Conservation (phyloP, 2,113 vertebrate species). For the Rhombomys opimus region DNA sequence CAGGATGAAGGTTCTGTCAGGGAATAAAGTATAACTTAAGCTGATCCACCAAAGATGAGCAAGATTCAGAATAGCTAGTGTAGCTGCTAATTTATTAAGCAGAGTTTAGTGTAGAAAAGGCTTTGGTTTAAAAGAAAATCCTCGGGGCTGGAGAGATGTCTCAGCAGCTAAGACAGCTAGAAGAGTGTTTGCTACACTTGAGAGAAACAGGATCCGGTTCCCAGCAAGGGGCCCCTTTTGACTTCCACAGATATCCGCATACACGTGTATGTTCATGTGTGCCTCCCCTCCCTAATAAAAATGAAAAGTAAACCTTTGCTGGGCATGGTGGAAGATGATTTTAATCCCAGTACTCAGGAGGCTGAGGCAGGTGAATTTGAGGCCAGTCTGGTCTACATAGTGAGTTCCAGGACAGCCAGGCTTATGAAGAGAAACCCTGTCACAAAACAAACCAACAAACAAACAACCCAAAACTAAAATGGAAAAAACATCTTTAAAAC, state of each 20-base stretch:
- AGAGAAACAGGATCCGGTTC: too few species aligned
- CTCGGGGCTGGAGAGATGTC: background rate
- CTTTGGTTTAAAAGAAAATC: slow-evolving; percentile 35
- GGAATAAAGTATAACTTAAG: slow-evolving; percentile 22
- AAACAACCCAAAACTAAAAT: background rate
- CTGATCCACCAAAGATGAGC: background rate
- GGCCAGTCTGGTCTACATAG: background rate
- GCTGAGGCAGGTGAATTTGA: background rate
- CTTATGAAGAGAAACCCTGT: background rate
- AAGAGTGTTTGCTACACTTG: background rate
- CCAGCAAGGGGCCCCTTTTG: background rate
- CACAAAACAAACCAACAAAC: background rate
- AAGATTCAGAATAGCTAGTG: background rate
- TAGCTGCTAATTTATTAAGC: background rate
- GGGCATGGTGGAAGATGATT: background rate
- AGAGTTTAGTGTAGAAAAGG: background rate
- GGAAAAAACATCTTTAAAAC: background rate
- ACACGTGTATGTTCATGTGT: background rate
- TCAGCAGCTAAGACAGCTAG: too few species aligned
- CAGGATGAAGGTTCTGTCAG: background rate
- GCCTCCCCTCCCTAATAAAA: background rate
- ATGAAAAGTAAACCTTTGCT: background rate
- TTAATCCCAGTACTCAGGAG: background rate
- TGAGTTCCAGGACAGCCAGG: background rate
- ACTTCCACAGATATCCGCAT: background rate